Percentiles rank a stretch among this genome's conserved stretches.
These are phyloP conservation scores for Drosophila biarmipes DNA, from an alignment of 1,140 invertebrate species.

Conservation along the genomic window DNA sequence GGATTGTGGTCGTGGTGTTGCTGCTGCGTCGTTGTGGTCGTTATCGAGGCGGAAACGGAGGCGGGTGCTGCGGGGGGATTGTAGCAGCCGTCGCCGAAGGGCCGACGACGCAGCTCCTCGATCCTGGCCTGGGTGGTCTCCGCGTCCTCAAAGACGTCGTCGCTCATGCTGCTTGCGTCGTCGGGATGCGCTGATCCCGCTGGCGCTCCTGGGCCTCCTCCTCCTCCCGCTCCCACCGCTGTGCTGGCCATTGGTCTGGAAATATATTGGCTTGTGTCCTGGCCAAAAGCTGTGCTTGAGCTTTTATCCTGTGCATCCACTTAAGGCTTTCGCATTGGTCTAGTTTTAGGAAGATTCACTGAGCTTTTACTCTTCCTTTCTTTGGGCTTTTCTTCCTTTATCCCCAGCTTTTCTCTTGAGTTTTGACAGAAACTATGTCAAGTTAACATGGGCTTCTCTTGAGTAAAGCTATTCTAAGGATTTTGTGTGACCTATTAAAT, in stretches of 20 bases:
- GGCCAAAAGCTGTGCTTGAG: slow-evolving; percentile 30
- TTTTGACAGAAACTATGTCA: background rate
- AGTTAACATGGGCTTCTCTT: background rate
- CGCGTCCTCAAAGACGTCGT: slow-evolving; percentile 91
- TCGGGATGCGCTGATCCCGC: slow-evolving; percentile 51
- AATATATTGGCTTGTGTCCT: slow-evolving; percentile 37
- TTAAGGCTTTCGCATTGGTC: slow-evolving; percentile 35
- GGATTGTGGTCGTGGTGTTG: slow-evolving; percentile 43
- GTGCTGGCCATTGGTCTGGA: slow-evolving; percentile 28
- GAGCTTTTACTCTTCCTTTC: slow-evolving; percentile 1
- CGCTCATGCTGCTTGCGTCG: slow-evolving; percentile 89
- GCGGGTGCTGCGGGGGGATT: slow-evolving; percentile 69
- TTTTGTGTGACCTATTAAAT: background rate
- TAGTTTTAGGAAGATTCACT: background rate
- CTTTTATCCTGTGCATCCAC: slow-evolving; percentile 44
- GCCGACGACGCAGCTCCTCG: slow-evolving; percentile 71
- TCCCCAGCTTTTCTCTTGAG: background rate
- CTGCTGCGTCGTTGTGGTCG: slow-evolving; percentile 29
- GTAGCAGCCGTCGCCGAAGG: slow-evolving; percentile 74
- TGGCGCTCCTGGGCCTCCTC: slow-evolving; percentile 1
- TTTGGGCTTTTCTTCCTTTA: background rate
- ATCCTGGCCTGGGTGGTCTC: slow-evolving; percentile 79
- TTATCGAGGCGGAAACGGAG: slow-evolving; percentile 34
- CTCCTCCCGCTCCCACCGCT: slow-evolving; percentile 8
- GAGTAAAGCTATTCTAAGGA: background rate